Evolutionary conservation across 2,888 invertebrate species (phyloP).

Genomic region (Plagodis pulveraria): DNA sequence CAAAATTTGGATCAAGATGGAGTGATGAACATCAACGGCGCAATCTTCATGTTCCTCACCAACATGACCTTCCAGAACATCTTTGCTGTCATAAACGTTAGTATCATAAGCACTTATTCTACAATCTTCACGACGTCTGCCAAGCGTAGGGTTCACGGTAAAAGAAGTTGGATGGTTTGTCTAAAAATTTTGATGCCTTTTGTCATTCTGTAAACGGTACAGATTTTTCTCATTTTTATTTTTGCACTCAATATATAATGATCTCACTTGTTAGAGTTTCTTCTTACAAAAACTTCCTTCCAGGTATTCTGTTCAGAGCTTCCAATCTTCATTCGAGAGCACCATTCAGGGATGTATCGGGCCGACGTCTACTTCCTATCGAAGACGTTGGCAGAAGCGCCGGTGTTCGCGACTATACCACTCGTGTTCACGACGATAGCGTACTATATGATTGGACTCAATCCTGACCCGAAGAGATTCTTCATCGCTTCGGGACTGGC

Average conservation of each 20-base stretch:
- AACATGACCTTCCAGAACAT: constrained; percentile 98
- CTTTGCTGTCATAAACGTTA: constrained; percentile 97
- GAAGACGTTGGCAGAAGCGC: constrained; percentile 95
- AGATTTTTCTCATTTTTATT: too few relatives aligned
- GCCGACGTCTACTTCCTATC: constrained; percentile 96
- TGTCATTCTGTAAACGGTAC: too few relatives aligned
- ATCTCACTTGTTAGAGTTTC: too few relatives aligned
- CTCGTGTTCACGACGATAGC: constrained; percentile 92
- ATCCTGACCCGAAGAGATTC: constrained; percentile 88
- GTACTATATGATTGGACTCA: constrained; percentile 95
- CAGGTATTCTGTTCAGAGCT: constrained; percentile 96
- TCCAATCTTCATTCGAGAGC: constrained; percentile 95
- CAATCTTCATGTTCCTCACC: constrained; percentile 94
- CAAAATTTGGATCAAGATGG: constrained; percentile 93
- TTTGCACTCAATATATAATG: too few relatives aligned
- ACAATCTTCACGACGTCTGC: neutral
- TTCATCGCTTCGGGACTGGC: constrained; percentile 90
- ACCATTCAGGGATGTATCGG: constrained; percentile 95
- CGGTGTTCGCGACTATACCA: constrained; percentile 93
- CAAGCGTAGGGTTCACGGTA: too few relatives aligned
- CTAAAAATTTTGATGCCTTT: too few relatives aligned
- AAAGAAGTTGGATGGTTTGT: too few relatives aligned
- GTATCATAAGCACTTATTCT: constrained; percentile 52
- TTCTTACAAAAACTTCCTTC: neutral
- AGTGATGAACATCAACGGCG: constrained; percentile 97